Evolutionary conservation across 2,113 vertebrate genomes (phyloP).

Genomic region (Apaloderma vittatum): DNA sequence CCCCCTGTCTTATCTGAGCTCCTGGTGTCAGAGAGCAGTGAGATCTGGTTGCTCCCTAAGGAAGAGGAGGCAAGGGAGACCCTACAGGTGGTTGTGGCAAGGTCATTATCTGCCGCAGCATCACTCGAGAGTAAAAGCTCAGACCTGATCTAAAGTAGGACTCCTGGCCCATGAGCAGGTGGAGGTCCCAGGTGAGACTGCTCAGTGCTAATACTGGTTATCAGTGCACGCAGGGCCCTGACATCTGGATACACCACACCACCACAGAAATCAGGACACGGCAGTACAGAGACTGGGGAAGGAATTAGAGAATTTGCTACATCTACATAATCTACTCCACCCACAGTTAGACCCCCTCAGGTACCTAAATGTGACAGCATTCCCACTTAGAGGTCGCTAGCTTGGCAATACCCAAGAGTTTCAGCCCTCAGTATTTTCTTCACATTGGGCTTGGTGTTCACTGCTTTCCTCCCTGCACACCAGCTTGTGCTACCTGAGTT

Average conservation of each 20-base stretch:
- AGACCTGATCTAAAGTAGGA: neutral
- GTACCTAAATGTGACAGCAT: neutral
- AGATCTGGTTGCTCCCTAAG: neutral
- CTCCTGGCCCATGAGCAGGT: neutral
- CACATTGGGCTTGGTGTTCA: neutral
- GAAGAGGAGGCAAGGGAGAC: neutral
- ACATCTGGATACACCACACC: neutral
- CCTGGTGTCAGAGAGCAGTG: neutral
- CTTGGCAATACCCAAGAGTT: neutral
- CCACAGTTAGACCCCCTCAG: neutral
- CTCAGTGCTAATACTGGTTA: neutral
- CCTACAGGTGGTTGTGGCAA: neutral
- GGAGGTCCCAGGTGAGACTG: neutral
- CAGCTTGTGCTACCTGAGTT: neutral
- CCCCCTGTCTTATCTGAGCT: rapidly evolving
- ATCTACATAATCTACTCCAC: neutral
- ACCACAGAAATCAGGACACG: neutral
- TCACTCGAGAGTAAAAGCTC: neutral
- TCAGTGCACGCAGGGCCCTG: too few relatives aligned
- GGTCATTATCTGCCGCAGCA: neutral
- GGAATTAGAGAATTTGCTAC: neutral
- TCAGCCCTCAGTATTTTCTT: neutral
- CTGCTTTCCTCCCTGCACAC: neutral
- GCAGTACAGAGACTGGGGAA: neutral
- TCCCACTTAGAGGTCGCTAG: neutral